These are phyloP conservation scores for Alitta virens DNA, from an alignment of 2,888 invertebrate genomes.

Conservation along the genomic window DNA sequence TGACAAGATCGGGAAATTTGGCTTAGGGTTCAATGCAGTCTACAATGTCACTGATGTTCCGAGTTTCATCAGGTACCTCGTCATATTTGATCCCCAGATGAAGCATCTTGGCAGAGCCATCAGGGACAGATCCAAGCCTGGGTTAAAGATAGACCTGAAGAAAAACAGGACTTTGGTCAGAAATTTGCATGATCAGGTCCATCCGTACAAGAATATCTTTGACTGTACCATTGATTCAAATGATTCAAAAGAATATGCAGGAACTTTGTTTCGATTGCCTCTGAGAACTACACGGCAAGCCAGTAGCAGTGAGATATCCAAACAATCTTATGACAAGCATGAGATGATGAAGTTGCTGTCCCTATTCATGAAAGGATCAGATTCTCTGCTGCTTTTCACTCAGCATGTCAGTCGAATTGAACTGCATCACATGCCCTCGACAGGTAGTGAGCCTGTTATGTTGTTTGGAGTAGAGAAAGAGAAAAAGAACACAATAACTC, in stretches of 20 bases:
- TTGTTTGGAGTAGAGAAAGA: too few relatives aligned
- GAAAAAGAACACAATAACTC: too few relatives aligned
- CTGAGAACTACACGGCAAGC: conserved; percentile 31
- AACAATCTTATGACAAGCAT: conserved; percentile 31
- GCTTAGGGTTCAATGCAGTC: conserved; percentile 50
- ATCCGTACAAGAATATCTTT: conserved; percentile 38
- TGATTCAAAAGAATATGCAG: conserved; percentile 20
- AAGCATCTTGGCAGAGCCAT: conserved; percentile 36
- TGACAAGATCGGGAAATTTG: conserved; percentile 46
- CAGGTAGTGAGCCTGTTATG: conserved; percentile 2
- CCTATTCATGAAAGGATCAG: conserved; percentile 33
- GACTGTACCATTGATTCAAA: conserved; percentile 28
- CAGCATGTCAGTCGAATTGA: conserved; percentile 39
- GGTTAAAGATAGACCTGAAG: conserved; percentile 32
- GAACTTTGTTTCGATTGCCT: conserved; percentile 35
- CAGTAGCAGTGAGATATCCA: conserved; percentile 34
- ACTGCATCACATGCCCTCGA: conserved; percentile 32
- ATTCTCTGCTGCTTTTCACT: conserved; percentile 44
- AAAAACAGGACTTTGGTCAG: conserved; percentile 30
- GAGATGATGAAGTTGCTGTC: conserved; percentile 37
- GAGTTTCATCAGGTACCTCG: conserved; percentile 42
- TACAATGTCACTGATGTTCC: conserved; percentile 53
- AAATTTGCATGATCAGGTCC: conserved; percentile 38
- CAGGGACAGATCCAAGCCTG: conserved; percentile 34
- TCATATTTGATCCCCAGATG: conserved; percentile 50